A percentile compares a stretch with the other conserved stretches of the same genome.
These are phyloP conservation scores for Netelia virgata DNA, from an alignment of 2,888 invertebrate genomes.

Conservation along the genomic window DNA sequence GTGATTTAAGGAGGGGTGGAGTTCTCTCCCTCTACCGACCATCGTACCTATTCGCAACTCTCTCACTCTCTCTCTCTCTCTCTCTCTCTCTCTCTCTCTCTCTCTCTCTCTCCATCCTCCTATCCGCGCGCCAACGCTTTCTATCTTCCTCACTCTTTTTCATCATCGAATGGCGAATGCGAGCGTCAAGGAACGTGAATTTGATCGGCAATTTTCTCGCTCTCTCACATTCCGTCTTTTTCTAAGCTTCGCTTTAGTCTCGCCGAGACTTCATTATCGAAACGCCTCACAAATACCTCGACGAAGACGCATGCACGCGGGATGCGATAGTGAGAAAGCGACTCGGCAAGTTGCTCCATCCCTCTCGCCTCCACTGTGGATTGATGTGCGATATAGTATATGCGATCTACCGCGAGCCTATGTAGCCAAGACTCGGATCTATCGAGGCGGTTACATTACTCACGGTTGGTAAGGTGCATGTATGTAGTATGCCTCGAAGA, in stretches of 20 bases:
- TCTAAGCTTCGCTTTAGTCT: constrained; percentile 48
- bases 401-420: constrained; percentile 47
- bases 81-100: constrained; percentile 35
- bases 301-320: constrained; percentile 6
- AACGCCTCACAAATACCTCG: constrained; percentile 48
- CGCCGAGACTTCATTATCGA: constrained; percentile 69
- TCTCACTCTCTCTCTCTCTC: constrained; percentile 42
- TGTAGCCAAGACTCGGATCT: constrained; percentile 33
- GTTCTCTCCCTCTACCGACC: constrained; percentile 71
- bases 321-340: constrained; percentile 5
- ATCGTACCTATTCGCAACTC: constrained; percentile 65
- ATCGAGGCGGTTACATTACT: constrained; percentile 16
- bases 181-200: constrained; percentile 79
- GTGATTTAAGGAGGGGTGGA: constrained; percentile 85
- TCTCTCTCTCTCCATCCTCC: constrained; percentile 62
- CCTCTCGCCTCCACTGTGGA: constrained; percentile 43
- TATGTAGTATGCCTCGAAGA: constrained; percentile 26
- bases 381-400: constrained; percentile 65
- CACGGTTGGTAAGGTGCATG: neutral
- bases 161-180: constrained; percentile 77
- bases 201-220: constrained; percentile 80
- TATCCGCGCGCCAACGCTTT: constrained; percentile 63
- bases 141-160: constrained; percentile 48
- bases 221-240: constrained; percentile 56
- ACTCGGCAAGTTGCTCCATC: constrained; percentile 17